Base-by-base conservation (phyloP, 2,888 invertebrate species). In the Spodoptera picta region DNA sequence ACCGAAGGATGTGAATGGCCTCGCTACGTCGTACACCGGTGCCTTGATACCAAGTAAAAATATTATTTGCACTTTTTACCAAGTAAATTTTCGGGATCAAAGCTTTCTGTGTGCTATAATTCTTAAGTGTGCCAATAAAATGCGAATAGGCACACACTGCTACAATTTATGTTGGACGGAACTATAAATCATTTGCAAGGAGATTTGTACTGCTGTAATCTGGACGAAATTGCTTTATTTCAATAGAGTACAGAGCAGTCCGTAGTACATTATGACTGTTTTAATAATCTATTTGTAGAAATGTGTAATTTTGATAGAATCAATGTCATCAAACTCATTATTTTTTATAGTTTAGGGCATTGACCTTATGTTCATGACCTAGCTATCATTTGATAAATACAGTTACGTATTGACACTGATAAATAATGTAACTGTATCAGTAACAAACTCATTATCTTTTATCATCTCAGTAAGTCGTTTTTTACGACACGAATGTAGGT, bases 1-100 rank as follows among this genome's bases (percentile, higher is more conserved):
- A 62, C 67, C 67, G 70, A 77, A 84, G 89, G 90, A 89, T 90
- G 90, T 87, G 87, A 89, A 84, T 79, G 92, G 88, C 92, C 92
- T 92, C 90, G 90, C 66, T 54, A 60, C 81, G 87, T 88, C 86
- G 88, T 87, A 86, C 73, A 85, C 77, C 82, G 89, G 91, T 90
- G 90, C 73, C 44, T 60, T 79, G 92, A 92, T 90, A 92, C 83
- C 79, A 84, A 67, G 41, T 49, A 51, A 50, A 65, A 72, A 62
- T 60, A 54, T 57, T 57, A 63, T 52, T 59, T 41, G 14, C 45
- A 2, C 10, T 44, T 14, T 44, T 52, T 24, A 45, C 54, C 10
- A 31, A 43, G 19, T 9, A 56, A 23, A 49, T 54, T 43, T 46
- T 60, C 27, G 41, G 41, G 44, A 63, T 63, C 46, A 54, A 60